Base-by-base conservation (phyloP, 2,888 invertebrate species). In the Ectemnius cavifrons region DNA sequence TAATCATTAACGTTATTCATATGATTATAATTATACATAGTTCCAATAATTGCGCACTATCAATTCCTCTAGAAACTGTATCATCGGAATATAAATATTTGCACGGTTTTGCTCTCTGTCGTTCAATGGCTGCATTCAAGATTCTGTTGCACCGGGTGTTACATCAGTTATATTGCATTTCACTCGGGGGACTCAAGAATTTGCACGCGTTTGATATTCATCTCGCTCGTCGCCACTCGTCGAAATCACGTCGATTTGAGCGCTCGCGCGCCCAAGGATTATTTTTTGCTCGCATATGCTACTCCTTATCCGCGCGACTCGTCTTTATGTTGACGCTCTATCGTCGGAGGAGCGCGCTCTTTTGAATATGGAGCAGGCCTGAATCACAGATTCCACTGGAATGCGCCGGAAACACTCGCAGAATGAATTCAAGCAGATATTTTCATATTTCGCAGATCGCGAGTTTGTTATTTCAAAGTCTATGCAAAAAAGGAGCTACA, bases 191-290 rank as follows among this genome's bases (percentile, higher is more conserved):
- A 37, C 37, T 52, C 52, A 16, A 16, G 64, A 64, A 76, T 78
- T 76, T 78, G 59, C 76, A 67, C 77, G 73, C 37, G 74, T 75
- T 79, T 79, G 71, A 78, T 80, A 66, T 77, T 73, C 71, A 67
- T 69, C 64, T 57, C 45, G 60, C 57, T 49, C 60, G 67, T 49
- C 47, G 64, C 61, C 72, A 49, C 37, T 20, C 67, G 49, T 72
- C 60, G 63, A 72, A 75, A 72, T 58, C 49, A 75, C 63, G 60
- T 63, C 56, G 61, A 63, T 37, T 37, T 37, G 37, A 37, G 61
- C 18, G 47, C 45, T 4, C 8, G 16, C n/a, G 5, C 46, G 23
- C 45, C 61, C 18, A 14, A n/a, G 49, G 67, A 65, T 62, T 37
- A 37, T 46, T 61, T 46, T n/a, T 62, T 62, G 16, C 60, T 37